Evolutionary conservation across 2,888 invertebrate genomes (phyloP).

Genomic region (Scaptomyza reducta): DNA sequence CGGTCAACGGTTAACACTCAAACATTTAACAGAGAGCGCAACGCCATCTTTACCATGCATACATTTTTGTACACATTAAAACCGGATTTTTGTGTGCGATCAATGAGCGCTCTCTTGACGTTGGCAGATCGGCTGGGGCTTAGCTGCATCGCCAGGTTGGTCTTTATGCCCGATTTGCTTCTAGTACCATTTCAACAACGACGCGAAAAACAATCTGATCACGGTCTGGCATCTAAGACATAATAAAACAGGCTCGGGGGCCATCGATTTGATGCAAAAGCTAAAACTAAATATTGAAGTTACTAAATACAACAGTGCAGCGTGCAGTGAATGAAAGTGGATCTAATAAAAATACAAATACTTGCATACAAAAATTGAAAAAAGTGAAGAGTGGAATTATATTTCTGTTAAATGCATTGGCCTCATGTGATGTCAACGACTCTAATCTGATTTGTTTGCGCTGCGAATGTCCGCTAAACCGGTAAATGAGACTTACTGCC

Average conservation of each 20-base stretch:
- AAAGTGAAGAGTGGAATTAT: neutral
- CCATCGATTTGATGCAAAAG: constrained; percentile 20
- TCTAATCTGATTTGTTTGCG: constrained; percentile 46
- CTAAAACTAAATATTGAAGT: constrained; percentile 19
- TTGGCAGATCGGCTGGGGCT: constrained; percentile 42
- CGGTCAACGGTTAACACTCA: constrained; percentile 6
- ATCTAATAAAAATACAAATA: neutral
- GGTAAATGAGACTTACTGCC: constrained; percentile 42
- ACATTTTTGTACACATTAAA: constrained; percentile 18
- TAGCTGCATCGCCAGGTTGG: constrained; percentile 48
- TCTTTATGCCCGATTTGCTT: constrained; percentile 82
- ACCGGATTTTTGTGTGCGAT: constrained; percentile 60
- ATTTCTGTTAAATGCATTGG: constrained; percentile 10
- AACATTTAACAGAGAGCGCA: constrained; percentile 35
- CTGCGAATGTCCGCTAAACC: constrained; percentile 43
- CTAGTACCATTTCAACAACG: constrained; percentile 81
- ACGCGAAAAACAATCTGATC: constrained; percentile 72
- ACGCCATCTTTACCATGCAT: neutral
- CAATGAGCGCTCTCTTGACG: constrained; percentile 33
- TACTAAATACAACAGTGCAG: constrained; percentile 7
- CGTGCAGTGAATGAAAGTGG: constrained; percentile 34
- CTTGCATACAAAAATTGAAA: constrained; percentile 3
- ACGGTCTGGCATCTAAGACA: constrained; percentile 30
- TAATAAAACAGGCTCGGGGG: constrained; percentile 41
- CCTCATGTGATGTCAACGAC: constrained; percentile 43